Conservation (phyloP, 2,888 invertebrate genomes). For the Pecten maximus region DNA sequence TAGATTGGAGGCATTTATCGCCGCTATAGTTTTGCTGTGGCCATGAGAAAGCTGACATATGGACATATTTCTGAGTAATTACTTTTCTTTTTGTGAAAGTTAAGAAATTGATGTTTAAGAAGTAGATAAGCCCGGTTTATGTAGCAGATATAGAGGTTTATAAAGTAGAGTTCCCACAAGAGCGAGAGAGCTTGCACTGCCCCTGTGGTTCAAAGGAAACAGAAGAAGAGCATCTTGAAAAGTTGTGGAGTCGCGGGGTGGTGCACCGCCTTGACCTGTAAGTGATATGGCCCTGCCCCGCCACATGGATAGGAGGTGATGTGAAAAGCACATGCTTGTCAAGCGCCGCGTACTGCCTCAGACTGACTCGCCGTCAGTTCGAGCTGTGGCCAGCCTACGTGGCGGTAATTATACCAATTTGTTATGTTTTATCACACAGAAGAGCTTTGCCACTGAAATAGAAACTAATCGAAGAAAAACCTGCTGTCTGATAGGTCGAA, state of each 20-base stretch:
- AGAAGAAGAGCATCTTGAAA: slow-evolving; percentile 53
- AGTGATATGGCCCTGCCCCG: slow-evolving; percentile 27
- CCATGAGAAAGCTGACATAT: slow-evolving; percentile 30
- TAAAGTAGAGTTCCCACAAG: slow-evolving; percentile 49
- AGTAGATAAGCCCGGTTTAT: slow-evolving; percentile 24
- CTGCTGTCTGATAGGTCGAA: slow-evolving; percentile 20
- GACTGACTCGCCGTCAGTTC: neutral
- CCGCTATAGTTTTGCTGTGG: neutral
- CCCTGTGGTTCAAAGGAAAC: slow-evolving; percentile 54
- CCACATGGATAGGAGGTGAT: slow-evolving; percentile 35
- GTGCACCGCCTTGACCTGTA: slow-evolving; percentile 27
- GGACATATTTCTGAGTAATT: slow-evolving; percentile 32
- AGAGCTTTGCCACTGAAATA: slow-evolving; percentile 22
- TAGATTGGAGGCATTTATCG: slow-evolving; percentile 23
- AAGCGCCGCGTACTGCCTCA: slow-evolving; percentile 2
- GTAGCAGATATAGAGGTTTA: neutral
- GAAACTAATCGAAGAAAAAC: slow-evolving; percentile 33
- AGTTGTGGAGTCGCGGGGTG: slow-evolving; percentile 36
- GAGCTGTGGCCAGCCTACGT: slow-evolving; percentile 26
- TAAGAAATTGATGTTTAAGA: slow-evolving; percentile 18
- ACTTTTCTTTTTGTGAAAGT: slow-evolving; percentile 26
- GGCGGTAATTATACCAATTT: slow-evolving; percentile 35
- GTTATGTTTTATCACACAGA: slow-evolving; percentile 21
- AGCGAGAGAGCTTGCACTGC: slow-evolving; percentile 43
- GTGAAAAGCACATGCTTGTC: slow-evolving; percentile 35